These are phyloP conservation scores for Alcedo atthis DNA, from an alignment of 2,797 vertebrate species.

Conservation along the genomic window DNA sequence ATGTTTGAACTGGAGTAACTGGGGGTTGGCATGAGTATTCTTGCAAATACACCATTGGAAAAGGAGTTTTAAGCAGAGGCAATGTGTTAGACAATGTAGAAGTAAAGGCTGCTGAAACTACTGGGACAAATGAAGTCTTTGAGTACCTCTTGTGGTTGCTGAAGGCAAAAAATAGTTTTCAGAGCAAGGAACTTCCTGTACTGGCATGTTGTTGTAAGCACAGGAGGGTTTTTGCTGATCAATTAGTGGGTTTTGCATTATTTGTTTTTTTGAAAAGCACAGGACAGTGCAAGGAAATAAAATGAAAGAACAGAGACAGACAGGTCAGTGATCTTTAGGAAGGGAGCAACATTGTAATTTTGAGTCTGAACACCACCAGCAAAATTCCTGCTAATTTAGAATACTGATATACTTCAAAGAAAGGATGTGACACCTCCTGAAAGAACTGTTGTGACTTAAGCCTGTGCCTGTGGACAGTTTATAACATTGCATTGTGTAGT, in stretches of 20 bases:
- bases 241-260: neutral
- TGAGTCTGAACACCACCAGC: neutral
- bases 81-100: neutral
- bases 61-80: neutral
- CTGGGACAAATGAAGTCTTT: neutral
- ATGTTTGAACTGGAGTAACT: neutral
- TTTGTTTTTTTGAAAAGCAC: neutral
- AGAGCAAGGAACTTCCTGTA: neutral
- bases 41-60: neutral
- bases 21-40: neutral
- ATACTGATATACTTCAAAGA: neutral
- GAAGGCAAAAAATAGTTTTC: neutral
- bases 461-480: no score
- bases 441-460: neutral
- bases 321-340: neutral
- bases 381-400: neutral
- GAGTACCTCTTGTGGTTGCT: conserved; percentile 61
- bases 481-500: no score
- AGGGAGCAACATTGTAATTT: neutral
- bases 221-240: neutral
- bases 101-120: neutral
- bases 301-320: neutral
- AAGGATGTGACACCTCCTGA: neutral
- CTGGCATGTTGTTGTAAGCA: neutral
- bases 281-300: neutral